Evolutionary conservation across 2,113 vertebrate genomes (phyloP).

Genomic region (Pelodiscus sinensis): DNA sequence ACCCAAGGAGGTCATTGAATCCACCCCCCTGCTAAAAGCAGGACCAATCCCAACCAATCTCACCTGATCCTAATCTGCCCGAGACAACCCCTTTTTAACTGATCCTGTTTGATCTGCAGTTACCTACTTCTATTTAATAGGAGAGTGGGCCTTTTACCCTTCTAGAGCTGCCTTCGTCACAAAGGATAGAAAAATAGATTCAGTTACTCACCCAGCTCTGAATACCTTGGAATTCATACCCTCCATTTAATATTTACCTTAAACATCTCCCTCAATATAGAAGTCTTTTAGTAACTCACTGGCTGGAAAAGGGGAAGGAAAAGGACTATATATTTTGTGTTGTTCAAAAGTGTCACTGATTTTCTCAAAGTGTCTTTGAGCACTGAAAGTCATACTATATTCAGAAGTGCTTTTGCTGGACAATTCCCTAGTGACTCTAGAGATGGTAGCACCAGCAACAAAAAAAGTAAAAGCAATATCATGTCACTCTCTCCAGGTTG

Average conservation of each 20-base stretch:
- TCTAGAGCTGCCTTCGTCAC: too few relatives aligned
- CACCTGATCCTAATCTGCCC: too few relatives aligned
- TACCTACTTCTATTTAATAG: too few relatives aligned
- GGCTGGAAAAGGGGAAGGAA: background rate
- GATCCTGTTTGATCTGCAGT: too few relatives aligned
- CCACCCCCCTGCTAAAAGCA: too few relatives aligned
- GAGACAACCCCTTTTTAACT: too few relatives aligned
- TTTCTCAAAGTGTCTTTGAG: background rate
- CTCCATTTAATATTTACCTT: rapidly evolving
- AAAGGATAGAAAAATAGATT: background rate
- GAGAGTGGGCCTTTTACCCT: too few relatives aligned
- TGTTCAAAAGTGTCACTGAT: background rate
- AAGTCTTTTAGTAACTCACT: background rate
- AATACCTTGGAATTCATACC: rapidly evolving
- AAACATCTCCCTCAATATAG: background rate
- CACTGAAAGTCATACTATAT: background rate
- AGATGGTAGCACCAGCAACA: background rate
- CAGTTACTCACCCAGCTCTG: background rate
- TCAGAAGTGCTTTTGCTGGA: background rate
- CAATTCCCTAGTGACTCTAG: background rate
- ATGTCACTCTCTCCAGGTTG: background rate
- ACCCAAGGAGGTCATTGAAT: too few relatives aligned
- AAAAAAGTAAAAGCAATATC: background rate
- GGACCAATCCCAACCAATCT: too few relatives aligned
- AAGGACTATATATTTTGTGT: background rate